These are phyloP conservation scores for Anoplopoma fimbria DNA, from an alignment of 2,113 vertebrate species.

Conservation along the genomic window DNA sequence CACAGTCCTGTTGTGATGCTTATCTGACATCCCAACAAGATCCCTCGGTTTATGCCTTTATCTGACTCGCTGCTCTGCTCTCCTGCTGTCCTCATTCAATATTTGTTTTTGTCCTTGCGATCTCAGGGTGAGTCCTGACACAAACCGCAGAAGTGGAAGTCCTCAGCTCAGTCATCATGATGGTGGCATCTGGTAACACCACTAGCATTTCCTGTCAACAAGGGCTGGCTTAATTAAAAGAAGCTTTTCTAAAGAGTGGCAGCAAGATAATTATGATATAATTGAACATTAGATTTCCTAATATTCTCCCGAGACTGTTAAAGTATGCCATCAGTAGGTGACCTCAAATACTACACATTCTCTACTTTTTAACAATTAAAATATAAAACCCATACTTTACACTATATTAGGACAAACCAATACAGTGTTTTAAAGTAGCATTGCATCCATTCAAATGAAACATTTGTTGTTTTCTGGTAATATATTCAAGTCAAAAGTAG, in stretches of 20 bases:
- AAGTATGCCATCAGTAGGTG: background rate
- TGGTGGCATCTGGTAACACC: background rate
- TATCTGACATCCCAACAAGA: conserved; percentile 24
- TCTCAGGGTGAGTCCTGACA: conserved; percentile 35
- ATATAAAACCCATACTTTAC: too few relatives aligned
- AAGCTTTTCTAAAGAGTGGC: background rate
- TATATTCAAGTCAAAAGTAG: too few relatives aligned
- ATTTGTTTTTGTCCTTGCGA: background rate
- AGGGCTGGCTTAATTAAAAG: background rate
- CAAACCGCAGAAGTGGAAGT: conserved; percentile 23
- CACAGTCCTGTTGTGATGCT: conserved; percentile 21
- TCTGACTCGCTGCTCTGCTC: conserved; percentile 21
- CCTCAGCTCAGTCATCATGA: background rate
- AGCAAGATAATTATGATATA: background rate
- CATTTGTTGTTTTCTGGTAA: background rate
- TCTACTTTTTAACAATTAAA: too few relatives aligned
- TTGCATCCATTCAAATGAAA: background rate
- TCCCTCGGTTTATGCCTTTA: conserved; percentile 18
- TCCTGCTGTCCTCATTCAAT: background rate
- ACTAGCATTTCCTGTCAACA: background rate
- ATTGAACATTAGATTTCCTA: background rate
- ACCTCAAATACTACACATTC: too few relatives aligned
- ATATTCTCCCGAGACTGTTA: background rate
- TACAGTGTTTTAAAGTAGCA: background rate
- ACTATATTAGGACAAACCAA: background rate